Evolutionary conservation across 2,888 invertebrate genomes (phyloP), one percentile per base, ranked within the genome.

Genomic region (Erebia aethiops): DNA sequence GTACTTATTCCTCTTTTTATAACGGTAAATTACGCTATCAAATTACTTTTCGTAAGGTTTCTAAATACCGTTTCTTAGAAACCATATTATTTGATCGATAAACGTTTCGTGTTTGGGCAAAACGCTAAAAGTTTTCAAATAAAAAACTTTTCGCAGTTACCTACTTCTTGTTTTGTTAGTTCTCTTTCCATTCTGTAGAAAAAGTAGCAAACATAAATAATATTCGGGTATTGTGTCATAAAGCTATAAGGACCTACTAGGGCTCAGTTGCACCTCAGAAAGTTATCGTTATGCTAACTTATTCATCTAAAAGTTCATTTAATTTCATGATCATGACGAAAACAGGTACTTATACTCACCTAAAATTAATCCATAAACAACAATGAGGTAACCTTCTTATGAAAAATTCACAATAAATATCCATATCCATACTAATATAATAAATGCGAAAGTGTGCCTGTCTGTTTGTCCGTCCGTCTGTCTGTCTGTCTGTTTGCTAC

Each of bases 91-190:
- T 71, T 71, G 76, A 75, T 76, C 76, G 71, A 75, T 76, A 75
- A 64, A 46, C 66, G 71, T 67, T 35, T 60, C 70, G 67, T 63
- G 65, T 69, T 52, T 54, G n/a, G 51, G 56, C 65, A 64, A 71
- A 43, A 74, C 69, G 70, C 65, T 72, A 63, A 73, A 78, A 78
- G 72, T 78, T 77, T 77, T 73, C 75, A 72, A 77, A 77, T 74
- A 76, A 78, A 75, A 78, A 77, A 77, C 71, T 71, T 63, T 57
- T n/a, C 62, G 56, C 56, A 67, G 63, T 73, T 73, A 75, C n/a
- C n/a, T n/a, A n/a, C 70, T 61, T 74, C 71, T 75, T 74, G 62
- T 76, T 74, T 74, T 69, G 74, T 71, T 74, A 66, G 52, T 52
- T 67, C 65, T 41, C 16, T 64, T 57, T 66, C 16, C 46, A n/a